These are phyloP conservation scores for Glyphotaelius pellucidus DNA, from an alignment of 2,888 invertebrate species.

Conservation along the genomic window DNA sequence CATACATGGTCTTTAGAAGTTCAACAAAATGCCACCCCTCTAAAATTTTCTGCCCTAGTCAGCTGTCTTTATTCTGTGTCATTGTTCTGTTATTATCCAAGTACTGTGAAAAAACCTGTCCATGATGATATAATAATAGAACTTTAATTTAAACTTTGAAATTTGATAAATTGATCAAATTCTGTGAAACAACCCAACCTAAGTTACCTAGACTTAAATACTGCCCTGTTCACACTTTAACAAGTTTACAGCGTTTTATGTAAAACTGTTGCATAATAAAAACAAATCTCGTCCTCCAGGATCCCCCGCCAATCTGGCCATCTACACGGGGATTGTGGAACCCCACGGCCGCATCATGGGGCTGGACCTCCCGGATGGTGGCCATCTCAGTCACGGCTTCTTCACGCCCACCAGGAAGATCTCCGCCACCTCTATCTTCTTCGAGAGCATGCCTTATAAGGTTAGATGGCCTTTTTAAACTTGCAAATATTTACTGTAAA, in stretches of 20 bases:
- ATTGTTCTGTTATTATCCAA: no score
- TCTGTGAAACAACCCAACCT: not conserved
- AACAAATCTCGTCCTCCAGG: constrained; percentile 70
- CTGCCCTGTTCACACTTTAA: not conserved
- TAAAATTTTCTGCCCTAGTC: not conserved
- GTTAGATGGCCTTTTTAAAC: constrained; percentile 72
- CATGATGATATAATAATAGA: no score
- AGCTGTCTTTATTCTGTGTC: not conserved
- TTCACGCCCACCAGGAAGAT: constrained; percentile 94
- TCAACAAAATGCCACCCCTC: no score
- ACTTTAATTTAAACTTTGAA: no score
- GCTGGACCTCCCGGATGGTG: constrained; percentile 96
- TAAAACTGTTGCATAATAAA: not conserved
- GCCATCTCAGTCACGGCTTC: constrained; percentile 95
- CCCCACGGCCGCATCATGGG: constrained; percentile 99
- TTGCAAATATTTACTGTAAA: no score
- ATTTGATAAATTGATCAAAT: no score
- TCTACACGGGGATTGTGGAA: constrained; percentile 92
- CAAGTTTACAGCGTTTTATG: not conserved
- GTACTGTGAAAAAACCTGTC: no score
- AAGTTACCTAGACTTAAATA: not conserved
- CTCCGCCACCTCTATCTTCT: constrained; percentile 97
- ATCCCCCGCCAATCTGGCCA: constrained; percentile 97
- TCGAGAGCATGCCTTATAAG: constrained; percentile 99
- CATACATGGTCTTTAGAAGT: no score